Conservation (phyloP, 2,113 vertebrate genomes). For the Nestor notabilis region DNA sequence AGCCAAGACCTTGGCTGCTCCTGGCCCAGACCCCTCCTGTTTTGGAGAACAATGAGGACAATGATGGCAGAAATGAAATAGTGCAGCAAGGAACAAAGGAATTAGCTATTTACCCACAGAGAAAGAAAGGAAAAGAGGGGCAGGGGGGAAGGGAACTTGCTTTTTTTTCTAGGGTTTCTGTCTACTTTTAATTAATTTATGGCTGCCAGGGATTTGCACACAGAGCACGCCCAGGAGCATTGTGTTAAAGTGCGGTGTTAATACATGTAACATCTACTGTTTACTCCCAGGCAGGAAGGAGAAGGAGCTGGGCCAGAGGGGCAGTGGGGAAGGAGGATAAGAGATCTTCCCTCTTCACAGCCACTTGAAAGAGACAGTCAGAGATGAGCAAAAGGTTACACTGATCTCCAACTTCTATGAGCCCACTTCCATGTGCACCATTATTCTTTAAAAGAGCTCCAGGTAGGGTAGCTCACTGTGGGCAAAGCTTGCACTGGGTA, state of each 20-base stretch:
- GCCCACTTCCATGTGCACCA: neutral
- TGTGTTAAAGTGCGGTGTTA: slow-evolving; percentile 13
- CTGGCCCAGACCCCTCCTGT: slow-evolving; percentile 87
- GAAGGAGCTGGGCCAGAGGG: neutral
- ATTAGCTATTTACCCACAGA: slow-evolving; percentile 83
- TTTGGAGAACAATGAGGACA: slow-evolving; percentile 87
- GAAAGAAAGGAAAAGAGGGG: slow-evolving; percentile 66
- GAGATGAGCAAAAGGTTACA: neutral
- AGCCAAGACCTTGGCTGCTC: slow-evolving; percentile 92
- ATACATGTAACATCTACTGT: slow-evolving; percentile 44
- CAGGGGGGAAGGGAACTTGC: slow-evolving; percentile 52
- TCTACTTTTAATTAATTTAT: slow-evolving; percentile 88
- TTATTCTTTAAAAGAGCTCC: neutral
- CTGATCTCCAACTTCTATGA: neutral
- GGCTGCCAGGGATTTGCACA: slow-evolving; percentile 69
- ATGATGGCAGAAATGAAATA: slow-evolving; percentile 85
- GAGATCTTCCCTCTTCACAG: neutral
- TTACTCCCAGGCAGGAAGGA: slow-evolving; percentile 48
- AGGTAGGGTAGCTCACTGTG: neutral
- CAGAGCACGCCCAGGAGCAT: slow-evolving; percentile 47
- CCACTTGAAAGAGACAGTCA: neutral
- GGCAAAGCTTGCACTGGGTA: neutral
- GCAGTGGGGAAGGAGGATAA: neutral
- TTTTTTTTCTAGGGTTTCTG: slow-evolving; percentile 68
- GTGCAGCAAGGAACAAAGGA: slow-evolving; percentile 82